These are phyloP conservation scores for Ips nitidus DNA, from an alignment of 1,140 invertebrate species.

Conservation along the genomic window DNA sequence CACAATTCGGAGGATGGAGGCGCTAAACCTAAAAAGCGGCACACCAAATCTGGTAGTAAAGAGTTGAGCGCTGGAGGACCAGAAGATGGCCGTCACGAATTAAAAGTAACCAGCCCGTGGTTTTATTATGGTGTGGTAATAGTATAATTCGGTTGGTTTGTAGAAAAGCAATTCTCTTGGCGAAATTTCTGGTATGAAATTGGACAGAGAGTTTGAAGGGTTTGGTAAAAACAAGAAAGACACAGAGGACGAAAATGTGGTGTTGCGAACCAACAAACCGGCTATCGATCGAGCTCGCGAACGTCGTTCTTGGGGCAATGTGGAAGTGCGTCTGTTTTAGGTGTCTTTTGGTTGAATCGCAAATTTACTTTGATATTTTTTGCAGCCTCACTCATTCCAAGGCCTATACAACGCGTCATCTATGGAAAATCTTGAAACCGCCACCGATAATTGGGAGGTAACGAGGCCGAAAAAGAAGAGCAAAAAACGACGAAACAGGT, in stretches of 20 bases:
- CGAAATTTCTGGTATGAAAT: constrained; percentile 69
- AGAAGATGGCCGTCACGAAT: constrained; percentile 11
- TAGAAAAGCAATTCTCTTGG: constrained; percentile 70
- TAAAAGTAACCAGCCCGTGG: constrained; percentile 20
- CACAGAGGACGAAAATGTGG: constrained; percentile 40
- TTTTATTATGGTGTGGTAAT: no score
- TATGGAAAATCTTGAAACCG: constrained; percentile 52
- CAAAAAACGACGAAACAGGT: constrained; percentile 60
- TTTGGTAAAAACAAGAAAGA: constrained; percentile 37
- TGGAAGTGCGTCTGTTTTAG: constrained; percentile 54
- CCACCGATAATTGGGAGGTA: constrained; percentile 67
- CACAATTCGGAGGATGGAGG: constrained; percentile 37
- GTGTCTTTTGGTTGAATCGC: background rate
- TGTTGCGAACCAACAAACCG: constrained; percentile 42
- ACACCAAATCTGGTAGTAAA: constrained; percentile 15
- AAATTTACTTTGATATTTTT: background rate
- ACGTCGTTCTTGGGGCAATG: constrained; percentile 64
- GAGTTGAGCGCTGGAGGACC: constrained; percentile 38
- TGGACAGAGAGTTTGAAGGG: constrained; percentile 58
- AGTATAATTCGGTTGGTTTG: constrained; percentile 35
- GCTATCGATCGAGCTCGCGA: constrained; percentile 54
- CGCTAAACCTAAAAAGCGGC: constrained; percentile 34
- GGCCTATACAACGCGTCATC: constrained; percentile 52
- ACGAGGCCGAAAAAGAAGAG: constrained; percentile 72
- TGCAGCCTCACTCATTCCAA: constrained; percentile 36